phyloP scores from a whole-genome alignment of 64 coral and sea anemone genomes.

The Actinia tenebrosa region DNA sequence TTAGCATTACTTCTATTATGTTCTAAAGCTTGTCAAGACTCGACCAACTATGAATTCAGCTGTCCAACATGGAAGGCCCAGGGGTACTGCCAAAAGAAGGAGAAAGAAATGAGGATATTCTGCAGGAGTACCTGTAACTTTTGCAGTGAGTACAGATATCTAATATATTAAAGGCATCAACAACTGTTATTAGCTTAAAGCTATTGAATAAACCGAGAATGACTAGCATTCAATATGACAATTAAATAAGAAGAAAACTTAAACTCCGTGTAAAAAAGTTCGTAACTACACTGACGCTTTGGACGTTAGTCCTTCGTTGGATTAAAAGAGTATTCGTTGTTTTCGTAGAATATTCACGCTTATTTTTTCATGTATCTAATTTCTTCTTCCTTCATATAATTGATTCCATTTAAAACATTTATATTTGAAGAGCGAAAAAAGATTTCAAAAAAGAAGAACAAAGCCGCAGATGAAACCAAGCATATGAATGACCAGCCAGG shows the following conservation, averaged over 20 bases:
- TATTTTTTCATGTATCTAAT: too few relatives aligned
- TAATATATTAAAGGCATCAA: not conserved
- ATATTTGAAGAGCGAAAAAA: not conserved
- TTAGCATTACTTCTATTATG: not conserved
- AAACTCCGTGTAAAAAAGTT: too few relatives aligned
- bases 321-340: too few relatives aligned
- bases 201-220: too few relatives aligned
- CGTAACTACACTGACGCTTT: too few relatives aligned
- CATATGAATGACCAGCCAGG: not conserved
- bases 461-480: not conserved
- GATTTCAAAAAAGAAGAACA: not conserved
- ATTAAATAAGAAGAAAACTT: too few relatives aligned
- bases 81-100: slow-evolving; percentile 50
- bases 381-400: too few relatives aligned
- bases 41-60: slow-evolving; percentile 46
- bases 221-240: too few relatives aligned
- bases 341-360: too few relatives aligned
- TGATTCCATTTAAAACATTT: not conserved
- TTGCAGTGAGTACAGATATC: slow-evolving; percentile 57
- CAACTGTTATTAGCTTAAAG: too few relatives aligned
- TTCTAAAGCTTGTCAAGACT: slow-evolving; percentile 28
- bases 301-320: too few relatives aligned
- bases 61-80: slow-evolving; percentile 45
- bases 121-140: slow-evolving; percentile 52
- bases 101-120: slow-evolving; percentile 36